Base-by-base conservation (phyloP, 1,140 invertebrate genomes). In the Chymomyza costata region DNA sequence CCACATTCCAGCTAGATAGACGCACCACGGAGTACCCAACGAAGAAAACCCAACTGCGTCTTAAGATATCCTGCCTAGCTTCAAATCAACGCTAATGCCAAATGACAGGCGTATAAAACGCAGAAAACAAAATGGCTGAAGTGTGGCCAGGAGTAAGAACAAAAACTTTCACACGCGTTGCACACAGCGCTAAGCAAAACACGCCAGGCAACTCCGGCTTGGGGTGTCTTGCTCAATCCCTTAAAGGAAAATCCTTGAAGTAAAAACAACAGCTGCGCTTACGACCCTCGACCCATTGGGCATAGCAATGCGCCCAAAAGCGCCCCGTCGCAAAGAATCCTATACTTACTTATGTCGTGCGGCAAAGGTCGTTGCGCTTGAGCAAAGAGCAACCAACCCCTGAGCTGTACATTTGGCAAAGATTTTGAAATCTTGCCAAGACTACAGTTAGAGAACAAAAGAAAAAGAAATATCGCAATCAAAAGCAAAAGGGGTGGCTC, bases 341-440 rank as follows among this genome's bases (percentile, higher is more conserved):
- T n/a, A n/a, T n/a, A n/a, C n/a, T n/a, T n/a, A n/a, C n/a, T n/a
- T n/a, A n/a, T 34, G 58, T 28, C 19, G 34, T 38, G 32, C 35
- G 34, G 45, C 50, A 80, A 80, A 78, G 71, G 71, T 78, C 67
- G 71, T 78, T 80, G 71, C 73, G 71, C 71, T 69, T 80, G 58
- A 51, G 58, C 74, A 63, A 78, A 51, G 10, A 21, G 37, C 30
- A 16, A 16, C 21, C 40, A 62, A 78, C 71, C 64, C 61, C 62
- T 56, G 14, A 25, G 58, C 50, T 61, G 58, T 61, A 56, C 58
- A 56, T 61, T 61, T 61, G 43, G 58, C 58, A 50, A 44, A 61
- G 55, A 52, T 56, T 61, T 61, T 56, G 10, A 45, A 61, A 56
- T 61, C 58, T 61, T 53, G 39, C 34, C n/a, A n/a, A n/a, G n/a